These are phyloP conservation scores for Limonius californicus DNA, from an alignment of 1,140 invertebrate genomes.

Conservation along the genomic window DNA sequence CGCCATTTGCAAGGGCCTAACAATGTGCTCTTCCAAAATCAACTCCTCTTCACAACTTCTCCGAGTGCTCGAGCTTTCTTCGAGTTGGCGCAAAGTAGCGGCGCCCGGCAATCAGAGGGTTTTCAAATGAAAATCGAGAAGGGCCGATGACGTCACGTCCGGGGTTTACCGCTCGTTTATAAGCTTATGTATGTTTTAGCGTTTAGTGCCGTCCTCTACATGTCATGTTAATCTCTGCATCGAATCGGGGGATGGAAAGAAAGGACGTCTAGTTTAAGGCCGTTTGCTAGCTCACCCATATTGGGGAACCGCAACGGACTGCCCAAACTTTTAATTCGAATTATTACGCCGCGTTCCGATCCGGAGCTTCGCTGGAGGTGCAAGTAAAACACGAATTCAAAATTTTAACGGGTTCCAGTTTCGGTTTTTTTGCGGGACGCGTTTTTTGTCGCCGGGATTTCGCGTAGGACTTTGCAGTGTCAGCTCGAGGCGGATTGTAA, in stretches of 20 bases:
- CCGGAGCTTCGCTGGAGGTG: not conserved
- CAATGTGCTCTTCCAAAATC: slow-evolving; percentile 9
- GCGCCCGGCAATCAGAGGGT: not conserved
- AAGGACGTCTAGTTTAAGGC: not conserved
- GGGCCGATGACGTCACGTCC: slow-evolving; percentile 6
- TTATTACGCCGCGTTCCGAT: not conserved
- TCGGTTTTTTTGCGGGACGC: too few relatives aligned
- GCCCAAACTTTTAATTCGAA: not conserved
- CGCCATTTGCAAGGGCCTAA: too few relatives aligned
- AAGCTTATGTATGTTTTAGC: slow-evolving; percentile 12
- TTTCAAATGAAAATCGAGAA: slow-evolving; percentile 10
- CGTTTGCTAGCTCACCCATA: not conserved
- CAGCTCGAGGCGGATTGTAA: not conserved
- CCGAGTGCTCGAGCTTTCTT: not conserved
- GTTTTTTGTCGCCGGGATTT: too few relatives aligned
- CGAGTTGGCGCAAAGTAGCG: not conserved
- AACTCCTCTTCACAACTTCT: slow-evolving; percentile 5
- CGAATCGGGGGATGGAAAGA: not conserved
- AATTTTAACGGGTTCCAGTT: too few relatives aligned
- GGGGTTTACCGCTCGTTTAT: slow-evolving; percentile 11
- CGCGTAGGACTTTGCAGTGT: not conserved
- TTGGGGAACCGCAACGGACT: not conserved
- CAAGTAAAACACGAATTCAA: too few relatives aligned
- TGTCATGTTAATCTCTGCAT: not conserved
- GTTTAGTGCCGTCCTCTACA: not conserved